Conservation (phyloP, 2,888 invertebrate species). For the Lapara coniferarum region DNA sequence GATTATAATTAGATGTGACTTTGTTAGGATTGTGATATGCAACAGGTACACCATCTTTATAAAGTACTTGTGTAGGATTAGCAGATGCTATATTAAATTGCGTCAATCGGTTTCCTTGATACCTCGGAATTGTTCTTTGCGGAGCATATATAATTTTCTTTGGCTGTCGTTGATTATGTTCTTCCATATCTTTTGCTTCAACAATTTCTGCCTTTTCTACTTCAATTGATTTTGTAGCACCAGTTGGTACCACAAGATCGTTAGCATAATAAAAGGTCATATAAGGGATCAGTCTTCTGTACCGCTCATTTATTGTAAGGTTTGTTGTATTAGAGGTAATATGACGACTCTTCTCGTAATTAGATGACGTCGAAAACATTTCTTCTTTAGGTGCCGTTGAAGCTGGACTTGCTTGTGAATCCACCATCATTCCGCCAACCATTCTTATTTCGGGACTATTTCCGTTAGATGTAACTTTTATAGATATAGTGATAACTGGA, state of each 20-base stretch:
- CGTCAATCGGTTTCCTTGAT: constrained; percentile 75
- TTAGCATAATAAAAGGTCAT: constrained; percentile 91
- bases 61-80: constrained; percentile 72
- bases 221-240: constrained; percentile 61
- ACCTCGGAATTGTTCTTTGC: constrained; percentile 72
- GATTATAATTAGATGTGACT: constrained; percentile 57
- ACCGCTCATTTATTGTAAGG: constrained; percentile 85
- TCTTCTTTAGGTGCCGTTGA: constrained; percentile 51
- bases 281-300: constrained; percentile 91
- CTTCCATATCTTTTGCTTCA: constrained; percentile 55
- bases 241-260: constrained; percentile 76
- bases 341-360: constrained; percentile 49
- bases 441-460: constrained; percentile 78
- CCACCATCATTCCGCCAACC: constrained; percentile 67
- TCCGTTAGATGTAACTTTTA: constrained; percentile 78
- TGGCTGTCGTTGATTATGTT: constrained; percentile 55
- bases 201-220: constrained; percentile 74
- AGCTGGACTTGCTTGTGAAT: constrained; percentile 61
- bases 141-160: constrained; percentile 63
- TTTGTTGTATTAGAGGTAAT: constrained; percentile 57
- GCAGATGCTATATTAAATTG: constrained; percentile 77
- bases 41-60: constrained; percentile 61
- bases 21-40: constrained; percentile 54
- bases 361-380: constrained; percentile 30
- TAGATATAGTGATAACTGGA: constrained; percentile 61